Conservation (phyloP, 2,797 vertebrate species). For the Meriones psammophilus region DNA sequence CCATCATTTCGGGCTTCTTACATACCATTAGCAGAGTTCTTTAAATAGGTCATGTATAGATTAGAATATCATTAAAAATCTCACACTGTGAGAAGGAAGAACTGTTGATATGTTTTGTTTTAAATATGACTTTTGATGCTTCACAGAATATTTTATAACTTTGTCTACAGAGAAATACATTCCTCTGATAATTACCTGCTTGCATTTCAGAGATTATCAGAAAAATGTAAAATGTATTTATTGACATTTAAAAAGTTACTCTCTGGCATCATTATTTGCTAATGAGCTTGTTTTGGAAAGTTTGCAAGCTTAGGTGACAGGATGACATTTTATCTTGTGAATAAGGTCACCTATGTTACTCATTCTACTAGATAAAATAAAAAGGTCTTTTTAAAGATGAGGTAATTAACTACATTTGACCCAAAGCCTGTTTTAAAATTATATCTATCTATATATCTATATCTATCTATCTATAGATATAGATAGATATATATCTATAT, state of each 20-base stretch:
- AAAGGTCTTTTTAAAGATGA: conserved; percentile 64
- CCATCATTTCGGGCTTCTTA: conserved; percentile 26
- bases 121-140: conserved; percentile 57
- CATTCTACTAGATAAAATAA: conserved; percentile 32
- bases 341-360: conserved; percentile 75
- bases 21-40: neutral
- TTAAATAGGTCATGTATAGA: conserved; percentile 64
- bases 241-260: conserved; percentile 73
- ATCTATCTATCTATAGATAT: too few relatives aligned
- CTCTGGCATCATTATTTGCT: conserved; percentile 78
- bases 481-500: neutral
- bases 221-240: conserved; percentile 70
- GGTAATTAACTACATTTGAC: conserved; percentile 73
- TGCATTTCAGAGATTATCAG: conserved; percentile 70
- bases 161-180: conserved; percentile 39
- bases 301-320: conserved; percentile 75
- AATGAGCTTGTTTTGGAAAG: conserved; percentile 80
- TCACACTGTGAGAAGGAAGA: conserved; percentile 3
- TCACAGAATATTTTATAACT: neutral
- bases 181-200: conserved; percentile 63
- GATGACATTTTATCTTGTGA: conserved; percentile 76
- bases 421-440: conserved; percentile 49
- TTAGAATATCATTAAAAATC: conserved; percentile 70
- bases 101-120: conserved; percentile 57
- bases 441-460: neutral